Evolutionary conservation across 2,888 invertebrate genomes (phyloP).

Genomic region (Andrena marginata): DNA sequence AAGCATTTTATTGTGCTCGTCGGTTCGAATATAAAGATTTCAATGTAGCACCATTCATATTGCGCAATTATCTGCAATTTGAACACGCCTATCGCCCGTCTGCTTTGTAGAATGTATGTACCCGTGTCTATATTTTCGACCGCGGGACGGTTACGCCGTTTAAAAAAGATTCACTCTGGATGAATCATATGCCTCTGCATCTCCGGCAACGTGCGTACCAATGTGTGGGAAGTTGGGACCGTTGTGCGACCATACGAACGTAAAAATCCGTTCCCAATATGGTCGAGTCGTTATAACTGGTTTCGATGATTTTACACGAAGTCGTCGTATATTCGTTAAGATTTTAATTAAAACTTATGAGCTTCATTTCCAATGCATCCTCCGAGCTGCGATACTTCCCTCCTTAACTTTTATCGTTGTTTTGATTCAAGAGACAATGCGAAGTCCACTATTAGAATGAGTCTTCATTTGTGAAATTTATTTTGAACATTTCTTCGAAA

Average conservation of each 20-base stretch:
- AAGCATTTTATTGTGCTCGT: neutral
- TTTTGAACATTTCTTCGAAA: no score
- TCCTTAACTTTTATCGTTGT: neutral
- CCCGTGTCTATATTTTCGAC: constrained; percentile 22
- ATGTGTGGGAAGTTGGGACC: constrained; percentile 72
- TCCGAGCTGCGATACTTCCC: neutral
- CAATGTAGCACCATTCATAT: constrained; percentile 7
- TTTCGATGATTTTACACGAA: constrained; percentile 63
- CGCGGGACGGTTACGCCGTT: constrained; percentile 27
- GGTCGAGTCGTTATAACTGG: constrained; percentile 76
- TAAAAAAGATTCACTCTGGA: constrained; percentile 65
- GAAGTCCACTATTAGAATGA: no score
- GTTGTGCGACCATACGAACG: constrained; percentile 63
- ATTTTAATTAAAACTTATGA: constrained; percentile 32
- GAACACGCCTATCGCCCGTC: neutral
- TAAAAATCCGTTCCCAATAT: constrained; percentile 77
- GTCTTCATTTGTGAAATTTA: no score
- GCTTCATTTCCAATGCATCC: constrained; percentile 7
- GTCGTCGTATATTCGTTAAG: constrained; percentile 26
- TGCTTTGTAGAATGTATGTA: constrained; percentile 1
- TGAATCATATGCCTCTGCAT: constrained; percentile 72
- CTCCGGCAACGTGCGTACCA: constrained; percentile 54
- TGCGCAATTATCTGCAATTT: neutral
- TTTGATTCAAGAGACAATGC: no score
- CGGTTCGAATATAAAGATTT: neutral